phyloP scores from a whole-genome alignment of 2,888 invertebrate species.

The Phaonia tiefii region DNA sequence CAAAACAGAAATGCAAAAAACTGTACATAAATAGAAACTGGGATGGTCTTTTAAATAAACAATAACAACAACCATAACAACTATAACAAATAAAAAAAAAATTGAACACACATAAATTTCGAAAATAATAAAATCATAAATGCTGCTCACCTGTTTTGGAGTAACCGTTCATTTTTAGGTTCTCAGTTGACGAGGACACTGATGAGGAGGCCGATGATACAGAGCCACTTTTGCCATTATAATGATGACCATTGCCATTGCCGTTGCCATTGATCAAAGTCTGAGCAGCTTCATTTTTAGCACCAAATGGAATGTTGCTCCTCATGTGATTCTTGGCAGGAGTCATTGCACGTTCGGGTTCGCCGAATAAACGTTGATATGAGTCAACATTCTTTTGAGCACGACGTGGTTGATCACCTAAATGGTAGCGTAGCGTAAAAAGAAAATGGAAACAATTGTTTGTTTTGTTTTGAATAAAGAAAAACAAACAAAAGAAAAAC shows the following conservation, averaged over 20 bases:
- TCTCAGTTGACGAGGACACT: conserved; percentile 79
- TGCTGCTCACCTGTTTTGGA: conserved; percentile 76
- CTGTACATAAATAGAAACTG: conserved; percentile 28
- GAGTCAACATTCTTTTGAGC: conserved; percentile 81
- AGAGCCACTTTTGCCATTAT: conserved; percentile 77
- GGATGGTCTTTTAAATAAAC: conserved; percentile 1
- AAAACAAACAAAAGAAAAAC: conserved; percentile 46
- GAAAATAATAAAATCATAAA: conserved; percentile 35
- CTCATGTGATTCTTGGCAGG: conserved; percentile 82
- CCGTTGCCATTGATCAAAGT: conserved; percentile 70
- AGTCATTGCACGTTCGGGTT: conserved; percentile 81
- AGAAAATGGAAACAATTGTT: conserved; percentile 59
- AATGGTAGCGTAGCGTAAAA: neutral
- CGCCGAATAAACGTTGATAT: conserved; percentile 83
- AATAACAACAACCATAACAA: conserved; percentile 7
- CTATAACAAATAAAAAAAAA: too few relatives aligned
- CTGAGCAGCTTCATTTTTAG: conserved; percentile 76
- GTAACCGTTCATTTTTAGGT: conserved; percentile 77
- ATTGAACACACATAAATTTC: conserved; percentile 12
- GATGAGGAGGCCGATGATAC: conserved; percentile 78
- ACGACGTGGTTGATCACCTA: conserved; percentile 79
- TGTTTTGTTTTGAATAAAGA: conserved; percentile 50
- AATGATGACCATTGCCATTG: conserved; percentile 74
- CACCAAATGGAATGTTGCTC: conserved; percentile 82
- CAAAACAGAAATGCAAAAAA: conserved; percentile 25